Evolutionary conservation across 2,113 vertebrate genomes (phyloP), one percentile per base, ranked within the genome.

Genomic region (Entelurus aequoreus): DNA sequence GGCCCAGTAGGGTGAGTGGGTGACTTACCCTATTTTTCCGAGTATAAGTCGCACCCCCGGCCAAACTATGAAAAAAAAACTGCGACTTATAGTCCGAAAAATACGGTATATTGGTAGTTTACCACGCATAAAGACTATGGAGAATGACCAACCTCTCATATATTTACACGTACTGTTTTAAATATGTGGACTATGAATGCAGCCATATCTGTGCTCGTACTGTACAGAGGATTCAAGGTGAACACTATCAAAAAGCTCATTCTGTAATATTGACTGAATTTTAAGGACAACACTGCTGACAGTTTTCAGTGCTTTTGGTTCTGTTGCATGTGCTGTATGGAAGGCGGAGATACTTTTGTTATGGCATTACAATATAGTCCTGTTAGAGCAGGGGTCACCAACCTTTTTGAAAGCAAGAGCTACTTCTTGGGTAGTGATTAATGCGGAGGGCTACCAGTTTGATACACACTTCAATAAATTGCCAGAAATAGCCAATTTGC

Each of bases 1-100:
- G 48, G 69, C 81, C 84, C 81, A 81, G 65, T 62, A 73, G 71
- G 54, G 72, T 84, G 78, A 60, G 62, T 81, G 83, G 77, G 77
- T 82, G 70, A 48, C 60, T 74, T 67, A 16, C n/a, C n/a, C n/a
- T n/a, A n/a, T n/a, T n/a, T n/a, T n/a, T n/a, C n/a, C n/a, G n/a
- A n/a, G n/a, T n/a, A n/a, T n/a, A n/a, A n/a, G n/a, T n/a, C n/a
- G n/a, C n/a, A n/a, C n/a, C n/a, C n/a, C n/a, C n/a, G n/a, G n/a
- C n/a, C n/a, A n/a, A n/a, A n/a, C n/a, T n/a, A n/a, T n/a, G n/a
- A n/a, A n/a, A n/a, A n/a, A n/a, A n/a, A n/a, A n/a, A n/a, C n/a
- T n/a, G n/a, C n/a, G n/a, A n/a, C n/a, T n/a, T n/a, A n/a, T n/a
- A n/a, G n/a, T n/a, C n/a, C n/a, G n/a, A n/a, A n/a, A n/a, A n/a